Conservation (phyloP, 2,113 vertebrate genomes). For the Orthonyx spaldingii region DNA sequence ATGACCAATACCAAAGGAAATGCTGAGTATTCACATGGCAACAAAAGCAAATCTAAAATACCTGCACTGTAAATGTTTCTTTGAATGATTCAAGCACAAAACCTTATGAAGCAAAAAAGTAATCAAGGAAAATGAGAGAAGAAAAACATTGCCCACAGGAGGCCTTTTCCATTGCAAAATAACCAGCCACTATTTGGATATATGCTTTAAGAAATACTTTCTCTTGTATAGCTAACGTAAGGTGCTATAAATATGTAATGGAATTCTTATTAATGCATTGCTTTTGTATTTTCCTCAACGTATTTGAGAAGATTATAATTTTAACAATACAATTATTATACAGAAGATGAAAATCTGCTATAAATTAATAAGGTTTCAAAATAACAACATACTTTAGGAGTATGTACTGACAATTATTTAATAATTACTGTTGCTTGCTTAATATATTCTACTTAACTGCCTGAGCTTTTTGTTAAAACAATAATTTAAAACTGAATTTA, state of each 20-base stretch:
- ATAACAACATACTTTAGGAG: background rate
- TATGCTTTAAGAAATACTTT: background rate
- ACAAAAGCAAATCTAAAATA: background rate
- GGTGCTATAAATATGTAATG: background rate
- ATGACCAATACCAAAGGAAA: background rate
- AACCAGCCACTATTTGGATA: background rate
- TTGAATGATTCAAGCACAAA: background rate
- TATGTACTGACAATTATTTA: background rate
- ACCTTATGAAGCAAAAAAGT: background rate
- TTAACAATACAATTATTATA: background rate
- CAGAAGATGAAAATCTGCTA: background rate
- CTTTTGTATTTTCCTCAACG: background rate
- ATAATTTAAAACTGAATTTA: constrained; percentile 9
- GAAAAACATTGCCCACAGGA: background rate
- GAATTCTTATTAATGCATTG: background rate
- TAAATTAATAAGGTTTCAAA: background rate
- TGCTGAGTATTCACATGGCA: background rate
- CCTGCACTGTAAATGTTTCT: background rate
- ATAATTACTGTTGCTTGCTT: background rate
- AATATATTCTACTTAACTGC: background rate
- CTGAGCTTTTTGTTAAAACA: background rate
- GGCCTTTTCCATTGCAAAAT: background rate
- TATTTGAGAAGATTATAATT: background rate
- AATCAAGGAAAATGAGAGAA: background rate
- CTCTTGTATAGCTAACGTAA: background rate